Evolutionary conservation across 2,888 invertebrate species (phyloP).

Genomic region (Dryococelus australis): DNA sequence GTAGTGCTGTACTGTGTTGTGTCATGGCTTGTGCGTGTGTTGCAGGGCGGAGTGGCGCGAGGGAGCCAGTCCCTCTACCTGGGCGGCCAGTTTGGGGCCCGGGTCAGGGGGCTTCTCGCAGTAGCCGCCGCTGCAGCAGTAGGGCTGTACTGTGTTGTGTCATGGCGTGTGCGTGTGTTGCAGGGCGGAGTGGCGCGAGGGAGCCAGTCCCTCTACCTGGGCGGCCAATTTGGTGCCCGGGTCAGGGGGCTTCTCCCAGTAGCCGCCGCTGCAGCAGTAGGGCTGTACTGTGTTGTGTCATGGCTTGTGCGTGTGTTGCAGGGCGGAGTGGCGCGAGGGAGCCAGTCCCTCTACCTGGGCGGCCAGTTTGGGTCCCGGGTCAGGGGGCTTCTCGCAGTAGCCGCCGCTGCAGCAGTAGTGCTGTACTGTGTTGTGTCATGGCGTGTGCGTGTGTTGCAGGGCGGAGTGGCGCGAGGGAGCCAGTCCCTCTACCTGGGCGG

Average conservation of each 20-base stretch:
- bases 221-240: constrained; percentile 39
- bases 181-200: constrained; percentile 43
- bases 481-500: constrained; percentile 40
- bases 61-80: too few relatives aligned
- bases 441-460: constrained; percentile 37
- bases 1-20: too few relatives aligned
- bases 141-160: too few relatives aligned
- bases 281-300: too few relatives aligned
- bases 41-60: constrained; percentile 44
- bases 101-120: constrained; percentile 32
- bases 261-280: constrained; percentile 47
- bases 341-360: constrained; percentile 39
- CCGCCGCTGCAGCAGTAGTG: constrained; percentile 48
- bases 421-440: too few relatives aligned
- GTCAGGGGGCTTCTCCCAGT: constrained; percentile 32
- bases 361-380: constrained; percentile 38
- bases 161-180: background rate
- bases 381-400: constrained; percentile 30
- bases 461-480: constrained; percentile 39
- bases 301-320: constrained; percentile 27
- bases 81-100: constrained; percentile 39
- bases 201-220: constrained; percentile 37
- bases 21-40: constrained; percentile 28
- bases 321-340: constrained; percentile 41
- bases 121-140: constrained; percentile 47